Evolutionary conservation across 1,140 invertebrate genomes (phyloP).

Genomic region (Drosophila nikananu): DNA sequence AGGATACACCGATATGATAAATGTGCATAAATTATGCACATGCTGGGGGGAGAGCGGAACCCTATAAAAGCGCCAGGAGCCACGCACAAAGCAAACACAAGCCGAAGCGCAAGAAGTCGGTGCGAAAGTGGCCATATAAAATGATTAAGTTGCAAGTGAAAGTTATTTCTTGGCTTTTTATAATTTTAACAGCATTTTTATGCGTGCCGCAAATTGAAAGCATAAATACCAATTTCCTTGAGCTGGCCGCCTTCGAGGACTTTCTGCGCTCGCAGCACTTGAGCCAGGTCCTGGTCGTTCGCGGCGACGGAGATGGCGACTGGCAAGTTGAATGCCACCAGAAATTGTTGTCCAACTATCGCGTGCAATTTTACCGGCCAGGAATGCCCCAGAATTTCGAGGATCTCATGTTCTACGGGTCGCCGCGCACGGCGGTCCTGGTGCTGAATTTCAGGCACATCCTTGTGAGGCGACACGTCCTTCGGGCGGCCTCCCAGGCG

Average conservation of each 20-base stretch:
- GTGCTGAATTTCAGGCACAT: slow-evolving; percentile 40
- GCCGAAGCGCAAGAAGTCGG: slow-evolving; percentile 9
- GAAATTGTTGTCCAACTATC: slow-evolving; percentile 66
- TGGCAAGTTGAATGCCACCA: slow-evolving; percentile 47
- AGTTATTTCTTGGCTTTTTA: slow-evolving; percentile 81
- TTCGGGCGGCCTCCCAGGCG: slow-evolving; percentile 35
- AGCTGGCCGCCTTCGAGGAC: slow-evolving; percentile 68
- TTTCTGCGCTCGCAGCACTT: slow-evolving; percentile 64
- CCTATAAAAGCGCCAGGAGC: slow-evolving; percentile 38
- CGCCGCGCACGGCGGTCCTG: slow-evolving; percentile 61
- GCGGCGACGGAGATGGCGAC: background rate
- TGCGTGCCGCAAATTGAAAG: slow-evolving; percentile 73
- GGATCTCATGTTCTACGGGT: slow-evolving; percentile 61
- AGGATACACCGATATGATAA: slow-evolving; percentile 53
- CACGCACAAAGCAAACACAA: slow-evolving; percentile 39
- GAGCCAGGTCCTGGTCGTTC: slow-evolving; percentile 58
- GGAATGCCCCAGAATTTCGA: slow-evolving; percentile 44
- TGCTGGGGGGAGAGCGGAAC: slow-evolving; percentile 7
- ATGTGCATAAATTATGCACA: slow-evolving; percentile 70
- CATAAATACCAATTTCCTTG: slow-evolving; percentile 81
- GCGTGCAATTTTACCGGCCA: slow-evolving; percentile 64
- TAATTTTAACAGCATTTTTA: slow-evolving; percentile 72
- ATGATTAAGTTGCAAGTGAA: slow-evolving; percentile 80
- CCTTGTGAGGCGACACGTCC: slow-evolving; percentile 21
- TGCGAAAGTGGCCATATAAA: slow-evolving; percentile 73